Evolutionary conservation across 2,113 vertebrate genomes (phyloP).

Genomic region (Thalassarche chlororhynchos): DNA sequence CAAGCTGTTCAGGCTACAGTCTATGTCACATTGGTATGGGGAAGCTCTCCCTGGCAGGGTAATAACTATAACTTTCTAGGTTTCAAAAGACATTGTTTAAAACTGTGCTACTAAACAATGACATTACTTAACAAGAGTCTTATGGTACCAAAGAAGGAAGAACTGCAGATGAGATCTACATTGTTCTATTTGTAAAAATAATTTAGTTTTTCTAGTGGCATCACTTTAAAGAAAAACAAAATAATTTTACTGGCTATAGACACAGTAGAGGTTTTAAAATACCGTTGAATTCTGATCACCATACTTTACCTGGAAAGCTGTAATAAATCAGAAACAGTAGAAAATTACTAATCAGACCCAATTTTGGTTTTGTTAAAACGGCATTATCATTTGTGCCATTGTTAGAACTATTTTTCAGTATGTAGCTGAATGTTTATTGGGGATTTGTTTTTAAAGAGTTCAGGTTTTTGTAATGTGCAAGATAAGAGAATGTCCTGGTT

Average conservation of each 20-base stretch:
- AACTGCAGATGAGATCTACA: neutral
- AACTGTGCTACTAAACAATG: constrained; percentile 22
- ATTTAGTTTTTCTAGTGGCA: neutral
- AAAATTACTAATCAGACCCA: neutral
- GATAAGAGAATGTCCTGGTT: neutral
- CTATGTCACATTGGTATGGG: constrained; percentile 3
- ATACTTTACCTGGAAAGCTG: neutral
- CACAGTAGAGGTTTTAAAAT: neutral
- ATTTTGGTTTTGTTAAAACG: neutral
- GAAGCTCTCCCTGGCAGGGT: constrained; percentile 13
- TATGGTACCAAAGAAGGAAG: neutral
- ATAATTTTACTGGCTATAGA: neutral
- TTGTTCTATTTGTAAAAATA: neutral
- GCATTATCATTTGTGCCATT: neutral
- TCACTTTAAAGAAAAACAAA: neutral
- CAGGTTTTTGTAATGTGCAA: neutral
- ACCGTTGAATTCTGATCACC: neutral
- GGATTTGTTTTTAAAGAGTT: neutral
- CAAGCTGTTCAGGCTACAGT: constrained; percentile 23
- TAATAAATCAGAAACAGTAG: neutral
- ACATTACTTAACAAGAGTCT: neutral
- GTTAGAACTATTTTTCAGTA: neutral
- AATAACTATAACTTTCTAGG: constrained; percentile 16
- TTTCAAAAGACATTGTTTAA: constrained; percentile 40
- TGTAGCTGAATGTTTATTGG: neutral